Percentiles rank a stretch among this genome's conserved stretches.
Conservation (phyloP, 2,797 vertebrate species). For the Siniperca undulata region DNA sequence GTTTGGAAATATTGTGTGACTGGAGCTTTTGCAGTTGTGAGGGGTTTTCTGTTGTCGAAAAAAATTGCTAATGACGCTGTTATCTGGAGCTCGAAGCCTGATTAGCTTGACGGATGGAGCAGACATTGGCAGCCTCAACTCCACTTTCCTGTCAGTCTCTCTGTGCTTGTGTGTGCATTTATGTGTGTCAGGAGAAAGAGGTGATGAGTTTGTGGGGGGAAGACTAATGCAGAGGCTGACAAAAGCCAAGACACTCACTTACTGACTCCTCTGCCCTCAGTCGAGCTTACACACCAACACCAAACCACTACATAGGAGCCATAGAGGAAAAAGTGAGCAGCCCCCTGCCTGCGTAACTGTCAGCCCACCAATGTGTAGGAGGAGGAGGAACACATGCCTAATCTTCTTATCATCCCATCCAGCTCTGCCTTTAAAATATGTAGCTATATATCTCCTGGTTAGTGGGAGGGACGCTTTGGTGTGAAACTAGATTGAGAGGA, state of each 20-base stretch:
- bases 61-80: constrained; percentile 70
- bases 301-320: constrained; percentile 43
- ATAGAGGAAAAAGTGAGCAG: constrained; percentile 42
- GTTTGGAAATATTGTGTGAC: constrained; percentile 66
- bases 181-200: constrained; percentile 35
- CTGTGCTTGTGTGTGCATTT: constrained; percentile 37
- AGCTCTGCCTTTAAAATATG: constrained; percentile 56
- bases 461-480: constrained; percentile 28
- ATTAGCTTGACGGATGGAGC: constrained; percentile 71
- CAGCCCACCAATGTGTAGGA: constrained; percentile 59
- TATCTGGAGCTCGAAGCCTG: constrained; percentile 71
- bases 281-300: constrained; percentile 25
- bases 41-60: constrained; percentile 55
- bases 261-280: constrained; percentile 14
- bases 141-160: constrained; percentile 52
- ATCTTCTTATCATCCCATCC: constrained; percentile 63
- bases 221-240: constrained; percentile 41
- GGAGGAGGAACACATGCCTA: constrained; percentile 43
- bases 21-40: constrained; percentile 48
- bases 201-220: constrained; percentile 44
- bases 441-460: constrained; percentile 25
- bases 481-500: constrained; percentile 31
- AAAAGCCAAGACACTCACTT: constrained; percentile 24
- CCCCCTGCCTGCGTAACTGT: constrained; percentile 15
- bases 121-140: constrained; percentile 57